Evolutionary conservation across 2,113 vertebrate genomes (phyloP).

Genomic region (Climacteris rufus): DNA sequence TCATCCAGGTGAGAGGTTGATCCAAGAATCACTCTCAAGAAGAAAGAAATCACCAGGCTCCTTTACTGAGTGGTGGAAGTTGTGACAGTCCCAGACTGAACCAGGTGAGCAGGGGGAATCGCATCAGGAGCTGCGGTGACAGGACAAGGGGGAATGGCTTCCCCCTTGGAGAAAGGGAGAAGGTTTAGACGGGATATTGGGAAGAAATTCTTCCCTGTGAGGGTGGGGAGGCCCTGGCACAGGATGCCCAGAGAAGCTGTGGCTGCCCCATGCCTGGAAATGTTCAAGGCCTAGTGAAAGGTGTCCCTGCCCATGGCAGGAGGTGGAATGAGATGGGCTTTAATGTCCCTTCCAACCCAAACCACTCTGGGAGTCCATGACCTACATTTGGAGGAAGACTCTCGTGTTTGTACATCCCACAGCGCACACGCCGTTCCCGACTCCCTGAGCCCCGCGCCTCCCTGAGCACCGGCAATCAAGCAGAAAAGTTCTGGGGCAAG

Average conservation of each 20-base stretch:
- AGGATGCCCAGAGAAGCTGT: neutral
- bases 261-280: neutral
- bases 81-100: neutral
- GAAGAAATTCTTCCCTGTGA: neutral
- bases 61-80: neutral
- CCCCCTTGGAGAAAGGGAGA: neutral
- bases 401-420: neutral
- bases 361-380: neutral
- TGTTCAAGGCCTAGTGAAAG: accelerated
- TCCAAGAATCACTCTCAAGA: neutral
- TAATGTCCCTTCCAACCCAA: neutral
- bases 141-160: neutral
- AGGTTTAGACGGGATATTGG: neutral
- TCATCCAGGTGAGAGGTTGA: neutral
- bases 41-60: neutral
- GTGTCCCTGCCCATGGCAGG: neutral
- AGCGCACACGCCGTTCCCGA: neutral
- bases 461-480: constrained; percentile 59
- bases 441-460: neutral
- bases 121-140: neutral
- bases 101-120: neutral
- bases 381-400: neutral
- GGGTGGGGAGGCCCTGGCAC: neutral
- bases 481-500: constrained; percentile 76
- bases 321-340: accelerated